These are phyloP conservation scores for Pelosia muscerda DNA, from an alignment of 2,888 invertebrate genomes.

Conservation along the genomic window DNA sequence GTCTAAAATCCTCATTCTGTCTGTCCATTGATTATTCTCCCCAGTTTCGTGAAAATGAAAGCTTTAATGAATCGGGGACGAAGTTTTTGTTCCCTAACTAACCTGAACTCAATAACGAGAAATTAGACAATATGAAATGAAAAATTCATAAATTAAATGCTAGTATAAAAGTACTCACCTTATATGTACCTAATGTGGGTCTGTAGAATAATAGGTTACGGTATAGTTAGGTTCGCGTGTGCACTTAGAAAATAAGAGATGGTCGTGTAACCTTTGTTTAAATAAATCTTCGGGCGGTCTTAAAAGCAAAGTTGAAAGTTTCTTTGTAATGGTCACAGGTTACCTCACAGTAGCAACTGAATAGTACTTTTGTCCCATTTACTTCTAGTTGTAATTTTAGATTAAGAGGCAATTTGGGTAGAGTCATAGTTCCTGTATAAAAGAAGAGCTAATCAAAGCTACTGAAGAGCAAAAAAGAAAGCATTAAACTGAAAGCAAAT, in stretches of 20 bases:
- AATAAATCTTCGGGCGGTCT: slow-evolving; percentile 57
- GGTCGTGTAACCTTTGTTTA: slow-evolving; percentile 51
- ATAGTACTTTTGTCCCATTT: not conserved
- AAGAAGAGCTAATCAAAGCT: no score
- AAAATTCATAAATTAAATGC: slow-evolving; percentile 45
- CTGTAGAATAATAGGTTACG: slow-evolving; percentile 40
- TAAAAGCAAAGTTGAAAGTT: slow-evolving; percentile 66
- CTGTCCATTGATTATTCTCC: slow-evolving; percentile 64
- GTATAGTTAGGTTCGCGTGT: slow-evolving; percentile 38
- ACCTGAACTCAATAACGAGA: slow-evolving; percentile 50
- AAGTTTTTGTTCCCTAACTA: slow-evolving; percentile 52
- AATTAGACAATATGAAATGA: slow-evolving; percentile 40
- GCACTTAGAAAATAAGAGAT: not conserved
- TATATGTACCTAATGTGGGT: slow-evolving; percentile 23
- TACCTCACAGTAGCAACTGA: slow-evolving; percentile 37
- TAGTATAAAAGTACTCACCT: slow-evolving; percentile 23
- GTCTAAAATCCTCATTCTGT: slow-evolving; percentile 54
- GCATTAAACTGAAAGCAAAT: not conserved
- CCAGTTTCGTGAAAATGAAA: slow-evolving; percentile 59
- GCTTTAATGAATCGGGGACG: slow-evolving; percentile 58
- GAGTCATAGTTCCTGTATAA: no score
- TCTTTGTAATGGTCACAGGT: slow-evolving; percentile 55
- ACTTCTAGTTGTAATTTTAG: no score
- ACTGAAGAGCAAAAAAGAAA: not conserved
- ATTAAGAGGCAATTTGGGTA: no score